phyloP scores from a whole-genome alignment of 2,113 vertebrate genomes.

The Pogonocichla stellata region DNA sequence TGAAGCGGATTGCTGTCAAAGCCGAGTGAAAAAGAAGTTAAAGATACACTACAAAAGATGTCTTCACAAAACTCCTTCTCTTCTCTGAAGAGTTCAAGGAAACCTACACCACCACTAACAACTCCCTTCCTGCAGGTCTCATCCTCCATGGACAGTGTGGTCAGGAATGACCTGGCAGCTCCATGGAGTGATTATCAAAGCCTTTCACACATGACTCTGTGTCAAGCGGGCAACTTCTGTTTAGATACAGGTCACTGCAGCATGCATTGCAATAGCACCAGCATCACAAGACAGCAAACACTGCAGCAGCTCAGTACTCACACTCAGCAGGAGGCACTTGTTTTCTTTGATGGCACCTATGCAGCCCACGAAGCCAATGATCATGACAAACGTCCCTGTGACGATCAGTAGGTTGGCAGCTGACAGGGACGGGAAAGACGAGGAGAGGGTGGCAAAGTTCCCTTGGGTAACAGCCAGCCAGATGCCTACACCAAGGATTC shows the following conservation, averaged over 20 bases:
- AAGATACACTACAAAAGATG: background rate
- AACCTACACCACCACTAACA: background rate
- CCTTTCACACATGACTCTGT: background rate
- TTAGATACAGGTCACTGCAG: background rate
- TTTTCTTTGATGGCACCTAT: constrained; percentile 96
- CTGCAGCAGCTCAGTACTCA: constrained; percentile 72
- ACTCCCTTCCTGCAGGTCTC: background rate
- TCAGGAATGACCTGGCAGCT: background rate
- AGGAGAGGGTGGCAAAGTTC: constrained; percentile 95
- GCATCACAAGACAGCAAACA: background rate
- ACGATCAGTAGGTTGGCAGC: constrained; percentile 96
- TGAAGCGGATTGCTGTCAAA: background rate
- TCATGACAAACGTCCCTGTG: constrained; percentile 90
- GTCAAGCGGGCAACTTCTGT: background rate
- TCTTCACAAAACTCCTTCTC: background rate
- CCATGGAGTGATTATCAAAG: background rate
- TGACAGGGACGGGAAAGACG: constrained; percentile 93
- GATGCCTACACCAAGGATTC: constrained; percentile 83
- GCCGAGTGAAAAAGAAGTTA: background rate
- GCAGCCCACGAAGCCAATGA: constrained; percentile 96
- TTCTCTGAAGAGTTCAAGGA: background rate
- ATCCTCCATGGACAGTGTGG: background rate
- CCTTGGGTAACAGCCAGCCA: constrained; percentile 85
- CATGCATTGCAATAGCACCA: background rate
- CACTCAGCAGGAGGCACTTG: constrained; percentile 90